Evolutionary conservation across 2,797 vertebrate species (phyloP).

Genomic region (Amniataba percoides): DNA sequence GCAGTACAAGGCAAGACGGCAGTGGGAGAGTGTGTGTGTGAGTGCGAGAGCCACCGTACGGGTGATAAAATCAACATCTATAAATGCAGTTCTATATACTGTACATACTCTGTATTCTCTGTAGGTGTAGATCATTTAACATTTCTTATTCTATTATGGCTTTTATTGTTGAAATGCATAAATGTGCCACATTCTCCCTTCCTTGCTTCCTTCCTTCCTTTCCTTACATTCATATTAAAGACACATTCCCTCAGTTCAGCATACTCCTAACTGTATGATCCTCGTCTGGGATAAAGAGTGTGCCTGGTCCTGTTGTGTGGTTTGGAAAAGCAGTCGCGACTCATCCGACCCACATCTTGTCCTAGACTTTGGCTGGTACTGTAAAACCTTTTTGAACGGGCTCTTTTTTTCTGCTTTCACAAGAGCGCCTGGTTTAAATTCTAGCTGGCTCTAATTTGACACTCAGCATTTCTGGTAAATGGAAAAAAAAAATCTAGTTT

Average conservation of each 20-base stretch:
- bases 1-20: constrained; percentile 60
- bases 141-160: constrained; percentile 40
- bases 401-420: background rate
- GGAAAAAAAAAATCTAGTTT: background rate
- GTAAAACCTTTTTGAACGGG: constrained; percentile 5
- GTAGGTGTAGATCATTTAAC: background rate
- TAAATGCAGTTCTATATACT: constrained; percentile 30
- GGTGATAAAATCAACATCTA: constrained; percentile 22
- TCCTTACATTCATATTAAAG: constrained; percentile 69
- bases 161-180: constrained; percentile 35
- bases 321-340: constrained; percentile 59
- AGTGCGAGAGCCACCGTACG: constrained; percentile 16
- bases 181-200: constrained; percentile 18
- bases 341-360: constrained; percentile 45
- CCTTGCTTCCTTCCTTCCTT: constrained; percentile 13
- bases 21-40: constrained; percentile 33
- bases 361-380: constrained; percentile 44
- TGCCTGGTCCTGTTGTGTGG: constrained; percentile 52
- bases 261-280: constrained; percentile 23
- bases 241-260: constrained; percentile 48
- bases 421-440: constrained; percentile 9
- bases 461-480: constrained; percentile 10
- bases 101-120: constrained; percentile 43
- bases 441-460: background rate
- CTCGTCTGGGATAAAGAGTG: constrained; percentile 13